Evolutionary conservation across 2,888 invertebrate genomes (phyloP).

Genomic region (Agrochola lota): DNA sequence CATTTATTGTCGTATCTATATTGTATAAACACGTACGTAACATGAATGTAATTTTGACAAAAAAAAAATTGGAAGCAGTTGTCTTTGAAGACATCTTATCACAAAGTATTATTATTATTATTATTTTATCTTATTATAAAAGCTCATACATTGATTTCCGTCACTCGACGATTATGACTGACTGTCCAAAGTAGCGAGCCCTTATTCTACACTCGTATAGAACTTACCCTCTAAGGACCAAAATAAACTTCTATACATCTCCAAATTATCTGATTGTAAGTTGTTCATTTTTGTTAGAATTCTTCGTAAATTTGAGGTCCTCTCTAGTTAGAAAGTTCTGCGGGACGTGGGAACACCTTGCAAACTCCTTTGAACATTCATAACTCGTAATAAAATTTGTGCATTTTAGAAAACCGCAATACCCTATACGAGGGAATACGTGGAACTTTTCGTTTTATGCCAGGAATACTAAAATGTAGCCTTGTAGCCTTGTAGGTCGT

Average conservation of each 20-base stretch:
- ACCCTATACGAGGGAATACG: slow-evolving; percentile 48
- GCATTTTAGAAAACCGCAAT: slow-evolving; percentile 62
- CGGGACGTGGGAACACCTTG: slow-evolving; percentile 51
- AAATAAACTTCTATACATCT: slow-evolving; percentile 44
- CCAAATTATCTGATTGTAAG: slow-evolving; percentile 51
- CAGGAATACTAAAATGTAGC: slow-evolving; percentile 61
- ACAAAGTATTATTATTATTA: too few relatives aligned
- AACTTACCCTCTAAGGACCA: slow-evolving; percentile 26
- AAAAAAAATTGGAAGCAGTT: not conserved
- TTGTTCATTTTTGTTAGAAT: slow-evolving; percentile 53
- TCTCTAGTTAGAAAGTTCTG: slow-evolving; percentile 55
- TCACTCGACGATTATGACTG: not conserved
- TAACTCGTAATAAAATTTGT: slow-evolving; percentile 64
- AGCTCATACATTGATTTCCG: not conserved
- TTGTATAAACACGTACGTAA: not conserved
- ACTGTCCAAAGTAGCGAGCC: not conserved
- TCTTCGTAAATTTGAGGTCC: slow-evolving; percentile 42
- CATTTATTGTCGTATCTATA: too few relatives aligned
- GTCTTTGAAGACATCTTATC: not conserved
- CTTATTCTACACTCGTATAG: slow-evolving; percentile 30
- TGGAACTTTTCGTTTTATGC: slow-evolving; percentile 53
- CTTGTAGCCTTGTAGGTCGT: slow-evolving; percentile 33
- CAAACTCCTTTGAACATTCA: slow-evolving; percentile 61
- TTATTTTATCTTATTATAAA: too few relatives aligned
- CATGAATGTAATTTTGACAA: not conserved